These are phyloP conservation scores for Bryconaethiops microstoma DNA, from an alignment of 2,797 vertebrate species.

Conservation along the genomic window DNA sequence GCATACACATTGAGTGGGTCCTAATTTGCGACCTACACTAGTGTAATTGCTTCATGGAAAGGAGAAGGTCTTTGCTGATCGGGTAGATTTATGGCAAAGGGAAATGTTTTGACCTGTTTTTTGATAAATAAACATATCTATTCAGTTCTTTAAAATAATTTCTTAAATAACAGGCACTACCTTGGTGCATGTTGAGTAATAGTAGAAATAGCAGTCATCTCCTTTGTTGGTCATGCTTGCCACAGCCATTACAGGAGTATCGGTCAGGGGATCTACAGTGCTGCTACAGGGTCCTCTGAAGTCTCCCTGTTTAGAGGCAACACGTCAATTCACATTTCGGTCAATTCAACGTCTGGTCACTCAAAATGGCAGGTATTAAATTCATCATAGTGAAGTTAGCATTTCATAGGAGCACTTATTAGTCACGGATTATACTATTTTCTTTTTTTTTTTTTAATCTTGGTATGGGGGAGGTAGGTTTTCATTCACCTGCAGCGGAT, in stretches of 20 bases:
- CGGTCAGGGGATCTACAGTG: constrained; percentile 56
- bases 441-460: not conserved
- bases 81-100: too few species aligned
- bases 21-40: too few species aligned
- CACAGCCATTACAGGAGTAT: constrained; percentile 36
- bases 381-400: not conserved
- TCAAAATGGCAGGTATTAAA: not conserved
- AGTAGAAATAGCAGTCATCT: constrained; percentile 98
- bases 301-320: constrained; percentile 63
- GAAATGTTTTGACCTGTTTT: too few species aligned
- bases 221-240: constrained; percentile 87
- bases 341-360: not conserved
- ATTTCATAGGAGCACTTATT: not conserved
- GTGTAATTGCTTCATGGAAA: too few species aligned
- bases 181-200: constrained; percentile 94
- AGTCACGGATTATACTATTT: not conserved
- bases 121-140: too few species aligned
- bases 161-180: constrained; percentile 66
- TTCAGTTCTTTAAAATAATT: not conserved
- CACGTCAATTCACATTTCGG: constrained; percentile 38
- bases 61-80: too few species aligned
- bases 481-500: constrained; percentile 81
- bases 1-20: too few species aligned
- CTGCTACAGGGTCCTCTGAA: constrained; percentile 62
- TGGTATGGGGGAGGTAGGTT: not conserved